Conservation (phyloP, 1,140 invertebrate genomes). For the Rhyzopertha dominica region DNA sequence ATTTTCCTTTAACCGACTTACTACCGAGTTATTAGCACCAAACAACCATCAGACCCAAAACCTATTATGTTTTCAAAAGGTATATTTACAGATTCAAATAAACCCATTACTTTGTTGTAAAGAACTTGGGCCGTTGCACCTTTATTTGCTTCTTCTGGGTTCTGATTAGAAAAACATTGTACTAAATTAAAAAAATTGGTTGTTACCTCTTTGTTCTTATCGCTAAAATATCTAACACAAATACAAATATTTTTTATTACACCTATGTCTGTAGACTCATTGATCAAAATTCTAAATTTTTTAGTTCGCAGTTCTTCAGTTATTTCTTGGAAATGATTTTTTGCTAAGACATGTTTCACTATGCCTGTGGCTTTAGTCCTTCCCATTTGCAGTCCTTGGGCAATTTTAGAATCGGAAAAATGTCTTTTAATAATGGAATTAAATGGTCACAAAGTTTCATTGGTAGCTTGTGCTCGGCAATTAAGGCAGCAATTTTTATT, state of each 20-base stretch:
- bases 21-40: conserved; percentile 38
- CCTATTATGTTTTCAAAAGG: conserved; percentile 40
- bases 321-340: not conserved
- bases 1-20: conserved; percentile 20
- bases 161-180: conserved; percentile 1
- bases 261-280: conserved; percentile 7
- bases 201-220: not conserved
- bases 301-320: not conserved
- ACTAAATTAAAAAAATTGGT: not conserved
- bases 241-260: conserved; percentile 2
- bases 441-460: conserved; percentile 11
- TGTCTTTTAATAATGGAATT: conserved; percentile 4
- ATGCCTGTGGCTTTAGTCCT: conserved; percentile 10
- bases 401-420: conserved; percentile 15
- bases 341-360: conserved; percentile 10
- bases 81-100: too few species aligned
- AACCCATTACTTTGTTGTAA: not conserved
- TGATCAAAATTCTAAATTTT: conserved; percentile 2
- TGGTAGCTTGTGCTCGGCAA: conserved; percentile 14
- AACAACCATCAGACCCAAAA: conserved; percentile 41
- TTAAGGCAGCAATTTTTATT: conserved; percentile 17
- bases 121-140: not conserved
- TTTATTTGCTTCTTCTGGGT: conserved; percentile 2
- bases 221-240: conserved; percentile 1
- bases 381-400: conserved; percentile 11